Conservation (phyloP, 2,797 vertebrate genomes). For the Lophius americanus region DNA sequence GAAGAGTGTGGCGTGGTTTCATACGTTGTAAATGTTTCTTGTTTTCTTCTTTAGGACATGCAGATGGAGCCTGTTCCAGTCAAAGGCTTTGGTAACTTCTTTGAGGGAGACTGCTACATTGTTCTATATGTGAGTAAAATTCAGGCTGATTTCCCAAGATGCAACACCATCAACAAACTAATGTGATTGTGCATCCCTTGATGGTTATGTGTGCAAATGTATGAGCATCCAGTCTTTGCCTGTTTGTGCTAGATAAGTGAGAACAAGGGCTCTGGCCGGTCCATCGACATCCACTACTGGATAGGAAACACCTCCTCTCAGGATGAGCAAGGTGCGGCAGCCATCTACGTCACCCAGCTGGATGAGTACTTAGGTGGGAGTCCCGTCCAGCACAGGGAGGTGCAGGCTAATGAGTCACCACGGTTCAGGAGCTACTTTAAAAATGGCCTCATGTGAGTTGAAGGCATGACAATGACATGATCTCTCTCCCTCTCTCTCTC, state of each 20-base stretch:
- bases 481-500: conserved; percentile 5
- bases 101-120: conserved; percentile 93
- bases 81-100: conserved; percentile 88
- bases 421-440: conserved; percentile 92
- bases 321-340: conserved; percentile 90
- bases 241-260: conserved; percentile 48
- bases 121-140: conserved; percentile 85
- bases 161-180: conserved; percentile 6
- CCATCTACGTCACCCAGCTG: conserved; percentile 87
- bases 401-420: conserved; percentile 86
- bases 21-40: no score
- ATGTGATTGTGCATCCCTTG: background rate
- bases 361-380: conserved; percentile 83
- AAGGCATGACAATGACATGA: background rate
- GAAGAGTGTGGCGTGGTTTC: no score
- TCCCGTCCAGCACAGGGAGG: conserved; percentile 89
- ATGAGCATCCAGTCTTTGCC: background rate
- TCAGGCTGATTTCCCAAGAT: conserved; percentile 27
- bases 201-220: background rate
- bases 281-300: conserved; percentile 89
- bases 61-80: conserved; percentile 86
- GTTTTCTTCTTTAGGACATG: conserved; percentile 83
- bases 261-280: conserved; percentile 64
- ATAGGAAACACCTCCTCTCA: conserved; percentile 86
- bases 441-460: conserved; percentile 88